Percentiles rank a stretch among this genome's conserved stretches.
Conservation (phyloP, 2,888 invertebrate species). For the Lacanobia oleracea region DNA sequence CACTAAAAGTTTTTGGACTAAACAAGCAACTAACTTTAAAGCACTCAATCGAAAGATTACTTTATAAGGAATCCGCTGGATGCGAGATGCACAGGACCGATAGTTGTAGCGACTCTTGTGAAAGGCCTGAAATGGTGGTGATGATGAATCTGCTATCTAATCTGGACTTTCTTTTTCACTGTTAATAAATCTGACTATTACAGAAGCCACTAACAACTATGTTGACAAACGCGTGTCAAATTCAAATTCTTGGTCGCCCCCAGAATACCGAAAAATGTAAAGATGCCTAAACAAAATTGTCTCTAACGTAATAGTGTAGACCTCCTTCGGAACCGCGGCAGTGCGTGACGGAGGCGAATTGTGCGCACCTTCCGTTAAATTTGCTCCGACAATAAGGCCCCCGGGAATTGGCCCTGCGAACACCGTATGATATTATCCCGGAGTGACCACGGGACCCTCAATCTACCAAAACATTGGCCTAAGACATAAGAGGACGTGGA, state of each 20-base stretch:
- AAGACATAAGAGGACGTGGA: conserved; percentile 56
- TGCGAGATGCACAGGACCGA: too few species aligned
- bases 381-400: conserved; percentile 78
- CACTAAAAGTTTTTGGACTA: background rate
- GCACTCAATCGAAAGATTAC: background rate
- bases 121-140: too few species aligned
- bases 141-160: background rate
- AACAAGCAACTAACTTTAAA: background rate
- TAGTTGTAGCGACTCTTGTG: too few species aligned
- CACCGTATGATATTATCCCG: conserved; percentile 74
- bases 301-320: conserved; percentile 56
- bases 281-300: conserved; percentile 56
- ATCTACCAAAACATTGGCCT: conserved; percentile 65
- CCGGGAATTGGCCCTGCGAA: conserved; percentile 70
- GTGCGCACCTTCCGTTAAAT: conserved; percentile 79
- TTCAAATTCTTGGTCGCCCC: conserved; percentile 12
- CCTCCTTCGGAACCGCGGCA: conserved; percentile 55
- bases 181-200: background rate
- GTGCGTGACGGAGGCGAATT: conserved; percentile 65
- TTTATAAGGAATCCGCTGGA: background rate
- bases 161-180: too few species aligned
- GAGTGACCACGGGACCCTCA: conserved; percentile 77
- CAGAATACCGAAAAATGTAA: conserved; percentile 32
- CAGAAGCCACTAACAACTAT: background rate
- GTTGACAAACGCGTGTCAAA: conserved; percentile 15